Evolutionary conservation across 1,140 invertebrate genomes (phyloP), one percentile per base, ranked within the genome.

Genomic region (Meloidogyne hapla): DNA sequence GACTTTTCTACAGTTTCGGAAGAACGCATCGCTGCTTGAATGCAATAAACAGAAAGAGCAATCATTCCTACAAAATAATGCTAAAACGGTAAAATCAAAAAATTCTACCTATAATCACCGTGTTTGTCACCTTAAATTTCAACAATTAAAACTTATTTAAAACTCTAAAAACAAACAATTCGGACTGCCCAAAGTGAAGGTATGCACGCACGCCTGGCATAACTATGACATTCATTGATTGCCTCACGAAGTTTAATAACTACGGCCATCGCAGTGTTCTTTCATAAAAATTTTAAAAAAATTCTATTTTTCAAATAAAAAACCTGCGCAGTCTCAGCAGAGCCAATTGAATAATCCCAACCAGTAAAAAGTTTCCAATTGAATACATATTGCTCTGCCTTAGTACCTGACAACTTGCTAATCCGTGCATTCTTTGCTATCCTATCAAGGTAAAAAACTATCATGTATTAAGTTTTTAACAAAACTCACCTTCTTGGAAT

Each of bases 331-430:
- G 85, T 86, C 71, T 86, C 85, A 18, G 73, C 64, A 70, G 87
- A 87, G 38, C 85, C 85, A 67, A 84, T 83, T n/a, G 67, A 96
- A 88, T 93, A 98, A 88, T 98, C 95, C 96, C 95, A 98, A 8
- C 93, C 94, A 6, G 94, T 95, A 87, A 96, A 96, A 1, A 97
- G 88, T 88, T 95, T 96, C 95, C 95, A 98, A 0, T 94, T 93
- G 86, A 98, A 98, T 40, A 93, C 91, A 83, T 93, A 97, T 88
- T 97, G 94, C 87, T 98, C 95, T 82, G 96, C 94, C 86, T 97
- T 96, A 87, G 95, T 94, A 9, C 83, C 82, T 0, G 94, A 94
- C 75, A 96, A 87, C 89, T 96, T 96, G 66, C 93, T 94, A 90
- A 94, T 92, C 76, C 94, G 89, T 0, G 94, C 94, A 89, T 98